Evolutionary conservation across 2,113 vertebrate species (phyloP).

Genomic region (Clarias gariepinus): DNA sequence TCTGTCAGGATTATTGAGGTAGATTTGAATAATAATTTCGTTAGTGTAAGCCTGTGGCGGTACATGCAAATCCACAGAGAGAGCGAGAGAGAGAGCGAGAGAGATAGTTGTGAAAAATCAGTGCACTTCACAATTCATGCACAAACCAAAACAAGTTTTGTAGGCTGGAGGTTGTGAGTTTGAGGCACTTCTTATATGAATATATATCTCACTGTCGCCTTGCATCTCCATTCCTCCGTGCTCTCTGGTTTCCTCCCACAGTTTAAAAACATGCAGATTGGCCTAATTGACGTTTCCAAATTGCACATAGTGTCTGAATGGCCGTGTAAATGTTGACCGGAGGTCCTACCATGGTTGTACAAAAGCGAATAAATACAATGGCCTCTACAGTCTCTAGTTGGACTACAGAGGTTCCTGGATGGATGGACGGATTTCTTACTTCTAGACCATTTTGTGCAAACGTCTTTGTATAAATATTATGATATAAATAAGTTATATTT

Average conservation of each 20-base stretch:
- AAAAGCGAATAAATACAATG: too few relatives aligned
- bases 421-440: neutral
- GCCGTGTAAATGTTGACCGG: too few relatives aligned
- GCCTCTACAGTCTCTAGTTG: too few relatives aligned
- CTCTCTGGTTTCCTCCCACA: too few relatives aligned
- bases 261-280: too few relatives aligned
- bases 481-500: neutral
- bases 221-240: too few relatives aligned
- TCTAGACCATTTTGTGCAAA: neutral
- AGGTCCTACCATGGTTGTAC: too few relatives aligned
- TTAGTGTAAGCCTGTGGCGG: slow-evolving; percentile 11
- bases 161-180: neutral
- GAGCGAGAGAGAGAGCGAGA: neutral
- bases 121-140: neutral
- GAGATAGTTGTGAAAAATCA: neutral
- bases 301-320: too few relatives aligned
- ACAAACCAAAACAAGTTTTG: neutral
- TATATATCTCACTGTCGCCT: too few relatives aligned
- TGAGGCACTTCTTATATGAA: neutral
- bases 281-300: too few relatives aligned
- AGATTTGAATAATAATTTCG: neutral
- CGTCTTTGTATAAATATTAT: neutral
- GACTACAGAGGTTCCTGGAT: too few relatives aligned
- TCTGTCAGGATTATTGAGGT: neutral
- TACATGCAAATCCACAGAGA: neutral